These are phyloP conservation scores for Trisateles emortualis DNA, from an alignment of 2,888 invertebrate species.

Conservation along the genomic window DNA sequence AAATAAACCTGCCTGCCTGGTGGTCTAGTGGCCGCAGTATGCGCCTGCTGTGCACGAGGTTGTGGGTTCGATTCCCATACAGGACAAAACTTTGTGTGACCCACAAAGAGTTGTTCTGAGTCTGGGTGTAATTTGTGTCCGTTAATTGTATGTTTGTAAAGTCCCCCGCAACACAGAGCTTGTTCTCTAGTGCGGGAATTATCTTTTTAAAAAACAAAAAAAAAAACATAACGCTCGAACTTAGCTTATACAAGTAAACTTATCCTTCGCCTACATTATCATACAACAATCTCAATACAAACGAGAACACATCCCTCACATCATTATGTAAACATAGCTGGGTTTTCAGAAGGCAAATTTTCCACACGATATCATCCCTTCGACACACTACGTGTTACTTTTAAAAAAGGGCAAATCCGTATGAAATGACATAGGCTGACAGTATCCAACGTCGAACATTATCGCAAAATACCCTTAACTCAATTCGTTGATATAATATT, in stretches of 20 bases:
- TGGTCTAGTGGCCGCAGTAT: too few relatives aligned
- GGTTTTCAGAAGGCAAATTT: slow-evolving; percentile 66
- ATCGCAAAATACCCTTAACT: slow-evolving; percentile 86
- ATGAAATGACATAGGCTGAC: slow-evolving; percentile 86
- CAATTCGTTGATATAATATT: slow-evolving; percentile 86
- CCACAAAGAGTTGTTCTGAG: too few relatives aligned
- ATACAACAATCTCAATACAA: slow-evolving; percentile 24
- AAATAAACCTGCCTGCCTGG: too few relatives aligned
- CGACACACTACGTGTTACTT: slow-evolving; percentile 84
- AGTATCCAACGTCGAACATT: slow-evolving; percentile 81
- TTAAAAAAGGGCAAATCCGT: slow-evolving; percentile 85
- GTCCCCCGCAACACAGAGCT: too few relatives aligned
- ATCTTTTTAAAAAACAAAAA: too few relatives aligned
- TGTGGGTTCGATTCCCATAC: too few relatives aligned
- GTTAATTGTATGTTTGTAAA: too few relatives aligned
- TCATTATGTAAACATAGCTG: slow-evolving; percentile 54
- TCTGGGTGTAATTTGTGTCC: too few relatives aligned
- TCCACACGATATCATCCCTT: slow-evolving; percentile 65
- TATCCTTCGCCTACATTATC: slow-evolving; percentile 9
- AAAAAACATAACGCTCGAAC: too few relatives aligned
- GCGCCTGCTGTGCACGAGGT: too few relatives aligned
- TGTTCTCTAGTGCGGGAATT: too few relatives aligned
- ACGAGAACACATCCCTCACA: slow-evolving; percentile 27
- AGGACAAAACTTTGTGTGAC: too few relatives aligned
- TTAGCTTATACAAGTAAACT: background rate